Conservation (phyloP, 2,888 invertebrate genomes). For the Lycaena phlaeas region DNA sequence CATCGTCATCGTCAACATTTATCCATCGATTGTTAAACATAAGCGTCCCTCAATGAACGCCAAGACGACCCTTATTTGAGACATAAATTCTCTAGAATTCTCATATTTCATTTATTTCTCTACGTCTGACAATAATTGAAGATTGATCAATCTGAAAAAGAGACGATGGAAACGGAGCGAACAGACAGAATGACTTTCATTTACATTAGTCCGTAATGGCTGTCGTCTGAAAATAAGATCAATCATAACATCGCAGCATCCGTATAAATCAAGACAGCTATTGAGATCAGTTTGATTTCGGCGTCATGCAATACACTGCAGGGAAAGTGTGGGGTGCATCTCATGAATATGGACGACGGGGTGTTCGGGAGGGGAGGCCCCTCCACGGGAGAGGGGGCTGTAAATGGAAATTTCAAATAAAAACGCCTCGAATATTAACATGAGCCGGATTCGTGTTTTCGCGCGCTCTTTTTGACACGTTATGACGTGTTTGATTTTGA, state of each 20-base stretch:
- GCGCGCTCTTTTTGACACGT: conserved; percentile 23
- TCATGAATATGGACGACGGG: conserved; percentile 78
- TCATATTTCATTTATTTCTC: too few species aligned
- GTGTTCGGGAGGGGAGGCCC: conserved; percentile 18
- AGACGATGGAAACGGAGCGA: too few species aligned
- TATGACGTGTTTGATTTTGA: too few species aligned
- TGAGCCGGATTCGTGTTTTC: conserved; percentile 66
- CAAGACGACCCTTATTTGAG: too few species aligned
- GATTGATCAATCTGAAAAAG: too few species aligned
- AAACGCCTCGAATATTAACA: conserved; percentile 73
- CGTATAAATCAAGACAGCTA: conserved; percentile 21
- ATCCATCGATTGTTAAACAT: too few species aligned
- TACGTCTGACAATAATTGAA: too few species aligned
- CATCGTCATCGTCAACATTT: too few species aligned
- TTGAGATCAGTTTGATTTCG: conserved; percentile 19
- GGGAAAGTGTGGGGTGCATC: conserved; percentile 75
- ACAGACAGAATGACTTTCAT: not conserved
- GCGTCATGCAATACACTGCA: conserved; percentile 27
- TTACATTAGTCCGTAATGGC: too few species aligned
- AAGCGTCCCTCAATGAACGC: too few species aligned
- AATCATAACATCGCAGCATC: conserved; percentile 13
- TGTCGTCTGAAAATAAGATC: too few species aligned
- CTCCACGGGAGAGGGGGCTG: conserved; percentile 29
- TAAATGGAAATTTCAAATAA: conserved; percentile 74
- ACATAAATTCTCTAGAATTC: too few species aligned